A percentile compares a stretch with the other conserved stretches of the same genome.
phyloP scores from a whole-genome alignment of 1,140 invertebrate species.

The Piezodorus guildinii region DNA sequence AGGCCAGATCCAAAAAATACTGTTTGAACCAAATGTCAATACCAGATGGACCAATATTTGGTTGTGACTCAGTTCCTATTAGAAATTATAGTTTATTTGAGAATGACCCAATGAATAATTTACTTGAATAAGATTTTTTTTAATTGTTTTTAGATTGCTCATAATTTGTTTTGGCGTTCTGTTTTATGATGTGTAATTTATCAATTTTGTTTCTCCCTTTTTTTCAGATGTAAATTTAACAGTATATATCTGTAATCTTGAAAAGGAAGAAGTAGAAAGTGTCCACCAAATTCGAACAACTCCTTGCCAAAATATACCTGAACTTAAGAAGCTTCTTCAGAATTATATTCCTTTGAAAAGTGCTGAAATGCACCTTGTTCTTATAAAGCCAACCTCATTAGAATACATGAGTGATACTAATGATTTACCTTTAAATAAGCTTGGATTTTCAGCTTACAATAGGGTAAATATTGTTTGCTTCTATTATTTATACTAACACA shows the following conservation, averaged over 20 bases:
- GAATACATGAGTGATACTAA: conserved; percentile 28
- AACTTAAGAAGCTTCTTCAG: conserved; percentile 42
- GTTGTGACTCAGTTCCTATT: too few relatives aligned
- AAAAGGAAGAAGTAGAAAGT: conserved; percentile 47
- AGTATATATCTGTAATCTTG: conserved; percentile 49
- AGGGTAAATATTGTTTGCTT: conserved; percentile 1
- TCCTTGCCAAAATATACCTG: conserved; percentile 41
- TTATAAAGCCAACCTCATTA: conserved; percentile 8
- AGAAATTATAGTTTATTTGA: too few relatives aligned
- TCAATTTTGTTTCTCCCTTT: neutral
- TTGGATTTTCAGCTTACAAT: conserved; percentile 11
- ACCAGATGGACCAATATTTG: too few relatives aligned
- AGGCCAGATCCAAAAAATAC: too few relatives aligned
- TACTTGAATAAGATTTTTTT: too few relatives aligned
- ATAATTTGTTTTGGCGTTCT: too few relatives aligned
- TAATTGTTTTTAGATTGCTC: too few relatives aligned
- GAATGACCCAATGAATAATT: too few relatives aligned
- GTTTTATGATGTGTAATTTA: neutral
- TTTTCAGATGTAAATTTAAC: conserved; percentile 45
- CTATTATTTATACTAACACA: neutral
- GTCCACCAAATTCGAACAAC: conserved; percentile 48
- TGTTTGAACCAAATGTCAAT: too few relatives aligned
- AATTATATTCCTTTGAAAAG: conserved; percentile 8
- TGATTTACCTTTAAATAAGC: neutral
- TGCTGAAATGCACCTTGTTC: conserved; percentile 9